These are phyloP conservation scores for Carcharodon carcharias DNA, from an alignment of 2,797 vertebrate species.

Conservation along the genomic window DNA sequence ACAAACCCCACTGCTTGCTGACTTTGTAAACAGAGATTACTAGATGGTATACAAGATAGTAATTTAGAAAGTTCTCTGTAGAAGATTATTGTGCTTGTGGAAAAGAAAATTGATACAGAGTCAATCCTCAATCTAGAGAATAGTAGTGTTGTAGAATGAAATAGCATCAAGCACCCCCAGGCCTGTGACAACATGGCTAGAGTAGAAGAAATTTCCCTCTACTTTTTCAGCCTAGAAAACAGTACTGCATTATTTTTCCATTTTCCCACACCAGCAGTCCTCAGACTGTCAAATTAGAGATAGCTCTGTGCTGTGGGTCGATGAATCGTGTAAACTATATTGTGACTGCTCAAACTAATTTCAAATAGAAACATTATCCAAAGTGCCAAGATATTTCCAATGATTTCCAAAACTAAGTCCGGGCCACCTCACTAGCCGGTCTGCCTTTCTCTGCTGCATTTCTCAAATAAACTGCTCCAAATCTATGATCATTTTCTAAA, in stretches of 20 bases:
- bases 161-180: not conserved
- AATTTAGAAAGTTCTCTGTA: not conserved
- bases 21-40: not conserved
- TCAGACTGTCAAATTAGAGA: not conserved
- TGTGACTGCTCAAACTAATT: not conserved
- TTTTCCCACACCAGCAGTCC: not conserved
- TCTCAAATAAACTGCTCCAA: not conserved
- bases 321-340: no score
- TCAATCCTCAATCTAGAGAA: not conserved
- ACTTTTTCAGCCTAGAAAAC: not conserved
- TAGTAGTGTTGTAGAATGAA: not conserved
- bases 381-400: not conserved
- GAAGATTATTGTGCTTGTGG: not conserved
- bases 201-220: not conserved
- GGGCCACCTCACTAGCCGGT: not conserved
- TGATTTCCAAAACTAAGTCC: not conserved
- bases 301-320: not conserved
- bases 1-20: not conserved
- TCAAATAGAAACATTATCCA: not conserved
- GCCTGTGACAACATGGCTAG: not conserved
- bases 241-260: not conserved
- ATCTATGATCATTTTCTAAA: not conserved
- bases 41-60: not conserved
- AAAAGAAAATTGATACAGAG: not conserved
- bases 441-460: not conserved